Conservation (phyloP, 2,797 vertebrate genomes). For the Sebastes variabilis region DNA sequence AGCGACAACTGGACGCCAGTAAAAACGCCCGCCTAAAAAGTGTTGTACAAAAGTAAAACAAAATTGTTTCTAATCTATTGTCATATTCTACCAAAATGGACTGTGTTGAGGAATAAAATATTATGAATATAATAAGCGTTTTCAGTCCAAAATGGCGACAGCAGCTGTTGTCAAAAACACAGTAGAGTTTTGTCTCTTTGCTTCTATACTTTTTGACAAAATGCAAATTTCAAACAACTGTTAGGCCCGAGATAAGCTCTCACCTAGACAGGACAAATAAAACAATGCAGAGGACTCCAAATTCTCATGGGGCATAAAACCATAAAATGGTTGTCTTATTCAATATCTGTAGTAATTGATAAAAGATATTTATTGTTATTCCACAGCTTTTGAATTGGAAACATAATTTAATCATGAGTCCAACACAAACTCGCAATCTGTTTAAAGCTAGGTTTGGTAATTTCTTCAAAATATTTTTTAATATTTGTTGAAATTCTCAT, state of each 20-base stretch:
- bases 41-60: too few relatives aligned
- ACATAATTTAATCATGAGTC: neutral
- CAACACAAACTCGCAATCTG: neutral
- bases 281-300: neutral
- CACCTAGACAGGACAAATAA: neutral
- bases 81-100: too few relatives aligned
- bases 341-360: neutral
- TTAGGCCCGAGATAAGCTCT: neutral
- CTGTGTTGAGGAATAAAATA: fast-evolving
- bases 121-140: too few relatives aligned
- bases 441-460: too few relatives aligned
- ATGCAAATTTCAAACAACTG: neutral
- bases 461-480: too few relatives aligned
- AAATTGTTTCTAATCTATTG: too few relatives aligned
- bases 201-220: neutral
- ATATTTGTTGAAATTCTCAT: too few relatives aligned
- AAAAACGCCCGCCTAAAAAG: too few relatives aligned
- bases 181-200: fast-evolving
- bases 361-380: neutral
- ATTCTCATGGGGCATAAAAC: neutral
- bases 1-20: too few relatives aligned
- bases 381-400: neutral
- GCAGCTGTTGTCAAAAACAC: too few relatives aligned
- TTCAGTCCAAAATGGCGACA: too few relatives aligned
- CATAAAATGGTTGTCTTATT: neutral